Evolutionary conservation across 2,113 vertebrate species (phyloP).

Genomic region (Scopus umbretta): DNA sequence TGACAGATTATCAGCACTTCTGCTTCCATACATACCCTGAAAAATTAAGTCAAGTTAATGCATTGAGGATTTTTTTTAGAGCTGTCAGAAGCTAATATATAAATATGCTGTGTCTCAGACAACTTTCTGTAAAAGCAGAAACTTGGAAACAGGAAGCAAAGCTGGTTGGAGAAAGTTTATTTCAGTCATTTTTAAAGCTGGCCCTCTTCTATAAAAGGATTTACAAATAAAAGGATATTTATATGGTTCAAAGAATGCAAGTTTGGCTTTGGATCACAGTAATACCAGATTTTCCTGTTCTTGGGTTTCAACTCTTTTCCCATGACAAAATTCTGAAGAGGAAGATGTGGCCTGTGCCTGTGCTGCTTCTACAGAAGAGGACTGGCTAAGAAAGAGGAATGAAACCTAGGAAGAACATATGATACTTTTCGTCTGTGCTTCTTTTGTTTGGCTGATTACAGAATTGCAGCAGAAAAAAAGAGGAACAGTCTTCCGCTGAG

Average conservation of each 20-base stretch:
- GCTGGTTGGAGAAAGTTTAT: not conserved
- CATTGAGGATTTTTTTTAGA: not conserved
- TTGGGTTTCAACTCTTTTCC: not conserved
- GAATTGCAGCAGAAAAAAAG: not conserved
- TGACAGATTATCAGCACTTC: slow-evolving; percentile 82
- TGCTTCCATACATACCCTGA: slow-evolving; percentile 81
- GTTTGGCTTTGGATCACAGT: slow-evolving; percentile 12
- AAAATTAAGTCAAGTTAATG: slow-evolving; percentile 19
- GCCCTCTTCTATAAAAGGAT: slow-evolving; percentile 16
- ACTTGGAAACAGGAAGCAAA: not conserved
- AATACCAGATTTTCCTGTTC: not conserved
- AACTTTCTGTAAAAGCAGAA: not conserved
- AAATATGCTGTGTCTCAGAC: not conserved
- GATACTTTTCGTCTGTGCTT: not conserved
- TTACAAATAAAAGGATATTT: slow-evolving; percentile 32
- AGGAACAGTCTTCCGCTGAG: not conserved
- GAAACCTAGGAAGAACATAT: not conserved
- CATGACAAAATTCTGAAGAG: slow-evolving; percentile 12
- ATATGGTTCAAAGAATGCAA: not conserved
- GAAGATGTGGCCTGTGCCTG: not conserved
- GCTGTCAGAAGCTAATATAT: not conserved
- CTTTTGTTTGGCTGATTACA: not conserved
- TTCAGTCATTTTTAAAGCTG: slow-evolving; percentile 26
- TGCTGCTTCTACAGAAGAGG: not conserved
- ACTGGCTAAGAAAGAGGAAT: not conserved